phyloP scores from a whole-genome alignment of 2,113 vertebrate genomes.

The Eupsittula cactorum region DNA sequence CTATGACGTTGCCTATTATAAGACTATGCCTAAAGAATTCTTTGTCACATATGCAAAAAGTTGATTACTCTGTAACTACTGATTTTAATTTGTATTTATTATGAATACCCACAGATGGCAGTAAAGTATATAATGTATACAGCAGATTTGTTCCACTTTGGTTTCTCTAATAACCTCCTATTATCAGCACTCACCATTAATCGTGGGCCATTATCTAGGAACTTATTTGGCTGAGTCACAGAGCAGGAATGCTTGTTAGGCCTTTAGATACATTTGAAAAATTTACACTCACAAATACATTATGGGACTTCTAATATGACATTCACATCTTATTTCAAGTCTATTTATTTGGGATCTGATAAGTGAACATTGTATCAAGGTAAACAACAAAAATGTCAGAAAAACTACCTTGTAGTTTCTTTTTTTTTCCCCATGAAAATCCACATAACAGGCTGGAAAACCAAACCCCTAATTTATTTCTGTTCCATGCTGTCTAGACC shows the following conservation, averaged over 20 bases:
- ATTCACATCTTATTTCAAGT: conserved; percentile 6
- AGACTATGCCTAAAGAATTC: neutral
- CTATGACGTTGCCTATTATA: neutral
- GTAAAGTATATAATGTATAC: conserved; percentile 32
- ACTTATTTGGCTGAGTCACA: conserved; percentile 44
- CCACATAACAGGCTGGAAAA: conserved; percentile 35
- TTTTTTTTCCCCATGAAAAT: neutral
- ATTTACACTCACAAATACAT: conserved; percentile 32
- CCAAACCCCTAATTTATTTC: conserved; percentile 66
- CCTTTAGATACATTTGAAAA: conserved; percentile 14
- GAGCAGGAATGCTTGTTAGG: conserved; percentile 3
- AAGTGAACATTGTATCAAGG: neutral
- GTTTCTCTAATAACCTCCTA: conserved; percentile 55
- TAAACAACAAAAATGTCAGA: conserved; percentile 24
- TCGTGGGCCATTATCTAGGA: conserved; percentile 58
- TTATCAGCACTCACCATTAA: conserved; percentile 57
- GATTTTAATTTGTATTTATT: conserved; percentile 33
- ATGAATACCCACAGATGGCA: conserved; percentile 47
- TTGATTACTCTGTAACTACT: neutral
- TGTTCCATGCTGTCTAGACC: conserved; percentile 56
- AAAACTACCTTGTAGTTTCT: neutral
- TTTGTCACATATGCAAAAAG: neutral
- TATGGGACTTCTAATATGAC: neutral
- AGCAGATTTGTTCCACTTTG: conserved; percentile 27
- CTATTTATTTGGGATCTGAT: conserved; percentile 21